These are phyloP conservation scores for Synanthedon myopaeformis DNA, from an alignment of 2,888 invertebrate genomes.

Conservation along the genomic window DNA sequence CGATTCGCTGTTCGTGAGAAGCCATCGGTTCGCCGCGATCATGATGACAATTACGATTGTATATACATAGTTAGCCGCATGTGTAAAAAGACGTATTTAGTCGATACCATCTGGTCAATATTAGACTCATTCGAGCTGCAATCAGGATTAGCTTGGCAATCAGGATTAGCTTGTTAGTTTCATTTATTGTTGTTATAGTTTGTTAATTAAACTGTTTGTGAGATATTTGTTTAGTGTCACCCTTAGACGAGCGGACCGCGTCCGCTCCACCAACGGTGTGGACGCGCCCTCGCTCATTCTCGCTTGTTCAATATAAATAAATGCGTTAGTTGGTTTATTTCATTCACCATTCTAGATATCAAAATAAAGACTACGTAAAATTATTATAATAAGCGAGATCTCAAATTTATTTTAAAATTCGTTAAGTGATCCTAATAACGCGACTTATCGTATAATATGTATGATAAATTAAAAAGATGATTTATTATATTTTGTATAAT, in stretches of 20 bases:
- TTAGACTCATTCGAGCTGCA: conserved; percentile 64
- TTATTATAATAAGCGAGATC: conserved; percentile 63
- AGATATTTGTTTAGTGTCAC: conserved; percentile 52
- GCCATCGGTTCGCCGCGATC: conserved; percentile 65
- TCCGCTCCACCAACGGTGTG: conserved; percentile 12
- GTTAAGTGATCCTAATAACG: conserved; percentile 65
- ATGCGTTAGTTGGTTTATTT: conserved; percentile 57
- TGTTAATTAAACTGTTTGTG: conserved; percentile 40
- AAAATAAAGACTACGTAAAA: conserved; percentile 69
- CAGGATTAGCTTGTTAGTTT: conserved; percentile 55
- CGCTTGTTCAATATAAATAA: conserved; percentile 47
- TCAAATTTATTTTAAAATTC: conserved; percentile 68
- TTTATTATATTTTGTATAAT: conserved; percentile 70
- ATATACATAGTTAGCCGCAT: conserved; percentile 68
- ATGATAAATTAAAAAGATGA: conserved; percentile 52
- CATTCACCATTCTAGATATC: conserved; percentile 66
- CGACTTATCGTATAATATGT: conserved; percentile 60
- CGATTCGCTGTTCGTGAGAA: conserved; percentile 65
- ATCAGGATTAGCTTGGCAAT: conserved; percentile 58
- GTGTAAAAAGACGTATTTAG: conserved; percentile 51
- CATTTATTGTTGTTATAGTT: conserved; percentile 56
- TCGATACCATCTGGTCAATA: conserved; percentile 65
- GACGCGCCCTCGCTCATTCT: conserved; percentile 33
- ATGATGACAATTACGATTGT: conserved; percentile 54
- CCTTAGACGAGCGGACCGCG: conserved; percentile 14